Evolutionary conservation across 2,113 vertebrate species (phyloP).

Genomic region (Phalacrocorax aristotelis): DNA sequence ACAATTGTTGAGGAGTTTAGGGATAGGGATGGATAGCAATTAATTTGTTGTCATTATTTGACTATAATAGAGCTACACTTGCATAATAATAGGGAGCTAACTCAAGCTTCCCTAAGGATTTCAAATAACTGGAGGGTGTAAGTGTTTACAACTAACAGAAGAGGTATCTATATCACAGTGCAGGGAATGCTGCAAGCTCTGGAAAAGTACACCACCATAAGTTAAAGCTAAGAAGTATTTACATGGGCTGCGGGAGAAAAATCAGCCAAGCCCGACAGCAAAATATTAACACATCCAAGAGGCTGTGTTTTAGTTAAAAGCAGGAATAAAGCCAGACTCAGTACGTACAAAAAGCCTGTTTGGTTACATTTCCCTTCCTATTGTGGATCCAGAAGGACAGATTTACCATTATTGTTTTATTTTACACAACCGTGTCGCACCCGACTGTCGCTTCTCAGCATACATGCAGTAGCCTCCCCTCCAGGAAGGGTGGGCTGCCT

Average conservation of each 20-base stretch:
- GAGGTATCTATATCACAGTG: too few relatives aligned
- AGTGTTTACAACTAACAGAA: rapidly evolving
- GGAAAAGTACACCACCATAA: neutral
- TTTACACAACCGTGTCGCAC: neutral
- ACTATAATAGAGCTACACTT: neutral
- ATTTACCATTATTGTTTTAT: rapidly evolving
- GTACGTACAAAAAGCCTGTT: neutral
- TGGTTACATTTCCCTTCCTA: neutral
- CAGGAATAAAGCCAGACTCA: neutral
- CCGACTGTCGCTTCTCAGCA: neutral
- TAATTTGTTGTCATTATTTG: neutral
- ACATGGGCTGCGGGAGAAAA: neutral
- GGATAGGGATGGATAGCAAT: neutral
- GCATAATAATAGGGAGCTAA: neutral
- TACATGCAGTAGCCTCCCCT: neutral
- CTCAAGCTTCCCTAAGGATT: neutral
- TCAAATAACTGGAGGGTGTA: neutral
- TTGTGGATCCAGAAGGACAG: neutral
- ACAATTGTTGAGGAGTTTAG: neutral
- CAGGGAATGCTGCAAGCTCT: neutral
- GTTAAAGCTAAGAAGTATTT: too few relatives aligned
- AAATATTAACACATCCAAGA: neutral
- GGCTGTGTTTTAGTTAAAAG: neutral
- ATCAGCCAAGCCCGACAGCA: neutral
- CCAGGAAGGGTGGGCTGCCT: neutral